Conservation (phyloP, 2,797 vertebrate species). For the Coregonus suidteri region DNA sequence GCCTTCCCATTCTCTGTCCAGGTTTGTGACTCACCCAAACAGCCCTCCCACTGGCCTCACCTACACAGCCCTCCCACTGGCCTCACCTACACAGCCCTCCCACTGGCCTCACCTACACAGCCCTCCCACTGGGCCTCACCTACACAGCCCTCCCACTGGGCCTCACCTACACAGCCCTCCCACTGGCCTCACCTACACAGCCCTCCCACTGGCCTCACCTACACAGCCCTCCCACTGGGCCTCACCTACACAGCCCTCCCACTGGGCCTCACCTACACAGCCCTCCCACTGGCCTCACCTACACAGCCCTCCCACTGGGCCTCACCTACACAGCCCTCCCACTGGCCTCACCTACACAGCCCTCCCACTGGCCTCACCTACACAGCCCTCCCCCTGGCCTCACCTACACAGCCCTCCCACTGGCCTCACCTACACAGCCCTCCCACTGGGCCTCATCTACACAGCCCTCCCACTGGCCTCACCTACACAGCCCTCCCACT, state of each 20-base stretch:
- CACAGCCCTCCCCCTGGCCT: neutral
- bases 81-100: too few relatives aligned
- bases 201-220: conserved; percentile 33
- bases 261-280: too few relatives aligned
- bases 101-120: too few relatives aligned
- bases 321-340: conserved; percentile 72
- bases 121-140: too few relatives aligned
- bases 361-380: neutral
- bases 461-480: neutral
- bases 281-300: neutral
- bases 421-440: neutral
- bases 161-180: neutral
- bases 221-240: neutral
- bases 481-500: conserved; percentile 71
- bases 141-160: too few relatives aligned
- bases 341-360: neutral
- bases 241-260: too few relatives aligned
- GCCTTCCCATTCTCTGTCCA: neutral
- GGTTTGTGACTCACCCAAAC: conserved; percentile 62
- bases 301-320: neutral
- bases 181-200: conserved; percentile 66
- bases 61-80: too few relatives aligned
- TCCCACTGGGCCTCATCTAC: too few relatives aligned
- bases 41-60: conserved; percentile 60
- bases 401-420: conserved; percentile 71